Conservation (phyloP, 2,888 invertebrate genomes). For the Oscheius sp. region DNA sequence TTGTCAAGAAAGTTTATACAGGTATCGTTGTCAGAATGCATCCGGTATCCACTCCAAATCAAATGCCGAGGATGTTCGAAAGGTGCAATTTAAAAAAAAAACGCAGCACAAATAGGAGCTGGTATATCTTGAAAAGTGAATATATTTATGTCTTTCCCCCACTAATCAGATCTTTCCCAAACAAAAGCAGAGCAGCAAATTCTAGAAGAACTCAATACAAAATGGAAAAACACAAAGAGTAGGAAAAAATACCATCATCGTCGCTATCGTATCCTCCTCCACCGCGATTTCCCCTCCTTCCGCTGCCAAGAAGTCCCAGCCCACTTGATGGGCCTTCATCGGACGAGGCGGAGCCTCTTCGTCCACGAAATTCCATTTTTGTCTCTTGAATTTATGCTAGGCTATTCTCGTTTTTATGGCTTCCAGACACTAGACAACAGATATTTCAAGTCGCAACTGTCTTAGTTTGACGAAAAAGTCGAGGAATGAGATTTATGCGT, state of each 20-base stretch:
- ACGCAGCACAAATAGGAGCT: too few species aligned
- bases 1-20: too few species aligned
- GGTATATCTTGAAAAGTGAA: too few species aligned
- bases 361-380: constrained; percentile 15
- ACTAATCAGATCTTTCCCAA: too few species aligned
- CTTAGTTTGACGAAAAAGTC: background rate
- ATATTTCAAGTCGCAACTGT: background rate
- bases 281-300: too few species aligned
- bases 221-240: background rate
- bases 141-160: too few species aligned
- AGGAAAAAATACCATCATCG: constrained; percentile 8
- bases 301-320: constrained; percentile 2
- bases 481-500: background rate
- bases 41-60: too few species aligned
- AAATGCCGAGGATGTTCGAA: too few species aligned
- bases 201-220: background rate
- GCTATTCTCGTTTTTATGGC: background rate
- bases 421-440: too few species aligned
- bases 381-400: background rate
- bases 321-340: constrained; percentile 21
- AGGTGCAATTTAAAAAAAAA: too few species aligned
- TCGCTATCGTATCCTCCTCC: constrained; percentile 16
- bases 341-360: constrained; percentile 32
- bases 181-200: too few species aligned
- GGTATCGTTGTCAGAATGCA: too few species aligned